phyloP scores from a whole-genome alignment of 1,140 invertebrate genomes.

The Drosophila ercepeae region DNA sequence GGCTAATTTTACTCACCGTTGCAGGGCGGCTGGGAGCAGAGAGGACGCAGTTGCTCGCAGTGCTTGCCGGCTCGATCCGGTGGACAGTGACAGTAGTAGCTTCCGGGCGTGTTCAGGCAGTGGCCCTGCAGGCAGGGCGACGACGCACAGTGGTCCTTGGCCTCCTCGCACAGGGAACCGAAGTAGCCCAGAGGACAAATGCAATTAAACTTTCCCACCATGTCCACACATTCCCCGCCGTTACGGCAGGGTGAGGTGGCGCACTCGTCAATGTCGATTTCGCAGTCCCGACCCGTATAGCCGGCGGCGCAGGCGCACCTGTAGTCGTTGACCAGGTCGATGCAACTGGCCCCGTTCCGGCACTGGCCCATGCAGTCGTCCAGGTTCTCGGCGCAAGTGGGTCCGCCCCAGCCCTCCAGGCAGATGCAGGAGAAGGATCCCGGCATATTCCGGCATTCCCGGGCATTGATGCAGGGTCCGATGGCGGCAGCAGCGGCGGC shows the following conservation, averaged over 20 bases:
- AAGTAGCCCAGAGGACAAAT: conserved; percentile 92
- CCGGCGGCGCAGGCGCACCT: conserved; percentile 90
- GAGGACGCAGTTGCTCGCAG: conserved; percentile 90
- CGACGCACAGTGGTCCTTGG: conserved; percentile 92
- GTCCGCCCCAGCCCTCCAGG: conserved; percentile 93
- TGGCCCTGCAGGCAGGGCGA: conserved; percentile 92
- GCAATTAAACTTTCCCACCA: conserved; percentile 89
- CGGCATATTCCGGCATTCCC: conserved; percentile 90
- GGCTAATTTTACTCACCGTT: conserved; percentile 75
- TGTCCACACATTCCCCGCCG: conserved; percentile 90
- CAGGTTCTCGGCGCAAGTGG: conserved; percentile 94
- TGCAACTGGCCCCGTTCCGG: conserved; percentile 89
- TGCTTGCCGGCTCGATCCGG: conserved; percentile 94
- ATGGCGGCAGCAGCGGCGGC: conserved; percentile 8
- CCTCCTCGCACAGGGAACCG: conserved; percentile 91
- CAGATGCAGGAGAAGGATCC: conserved; percentile 94
- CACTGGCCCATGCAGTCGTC: conserved; percentile 95
- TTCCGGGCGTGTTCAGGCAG: conserved; percentile 93
- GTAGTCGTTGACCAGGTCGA: conserved; percentile 93
- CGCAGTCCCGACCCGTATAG: conserved; percentile 90
- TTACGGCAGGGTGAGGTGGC: conserved; percentile 91
- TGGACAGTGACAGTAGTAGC: conserved; percentile 96
- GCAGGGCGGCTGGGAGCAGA: conserved; percentile 86
- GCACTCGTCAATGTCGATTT: conserved; percentile 89
- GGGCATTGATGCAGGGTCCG: conserved; percentile 91